Conservation (phyloP, 64 coral and sea anemone genomes). For the Cladopsammia gracilis region DNA sequence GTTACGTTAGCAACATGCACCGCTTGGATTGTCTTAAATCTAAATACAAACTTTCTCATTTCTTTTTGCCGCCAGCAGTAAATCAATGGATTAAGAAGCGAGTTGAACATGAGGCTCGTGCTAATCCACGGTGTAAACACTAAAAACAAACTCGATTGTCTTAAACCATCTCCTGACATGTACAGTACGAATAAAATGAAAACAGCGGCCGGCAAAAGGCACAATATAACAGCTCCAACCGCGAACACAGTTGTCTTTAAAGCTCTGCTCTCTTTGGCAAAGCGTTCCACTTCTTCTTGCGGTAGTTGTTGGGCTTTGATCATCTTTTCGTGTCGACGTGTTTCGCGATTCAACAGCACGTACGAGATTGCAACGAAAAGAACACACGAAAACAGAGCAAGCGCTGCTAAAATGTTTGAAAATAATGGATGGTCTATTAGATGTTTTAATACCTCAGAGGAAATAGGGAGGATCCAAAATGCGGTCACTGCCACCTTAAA, state of each 20-base stretch:
- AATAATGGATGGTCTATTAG: neutral
- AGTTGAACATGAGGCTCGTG: neutral
- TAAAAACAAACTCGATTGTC: neutral
- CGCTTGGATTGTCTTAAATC: neutral
- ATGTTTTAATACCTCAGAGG: neutral
- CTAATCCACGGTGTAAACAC: neutral
- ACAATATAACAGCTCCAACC: neutral
- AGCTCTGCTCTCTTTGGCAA: neutral
- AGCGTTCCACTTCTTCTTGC: neutral
- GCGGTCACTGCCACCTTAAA: neutral
- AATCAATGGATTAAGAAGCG: neutral
- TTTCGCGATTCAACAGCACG: neutral
- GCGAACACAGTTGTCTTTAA: neutral
- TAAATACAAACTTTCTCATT: neutral
- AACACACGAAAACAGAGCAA: neutral
- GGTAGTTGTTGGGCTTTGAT: neutral
- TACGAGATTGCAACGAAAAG: neutral
- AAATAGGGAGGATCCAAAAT: neutral
- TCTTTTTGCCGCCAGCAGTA: neutral
- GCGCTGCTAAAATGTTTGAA: neutral
- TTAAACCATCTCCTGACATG: neutral
- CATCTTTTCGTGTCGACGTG: neutral
- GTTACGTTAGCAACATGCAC: neutral
- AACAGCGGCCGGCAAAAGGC: neutral
- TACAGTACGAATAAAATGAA: neutral